phyloP scores from a whole-genome alignment of 1,140 invertebrate species.

The Homarus americanus region DNA sequence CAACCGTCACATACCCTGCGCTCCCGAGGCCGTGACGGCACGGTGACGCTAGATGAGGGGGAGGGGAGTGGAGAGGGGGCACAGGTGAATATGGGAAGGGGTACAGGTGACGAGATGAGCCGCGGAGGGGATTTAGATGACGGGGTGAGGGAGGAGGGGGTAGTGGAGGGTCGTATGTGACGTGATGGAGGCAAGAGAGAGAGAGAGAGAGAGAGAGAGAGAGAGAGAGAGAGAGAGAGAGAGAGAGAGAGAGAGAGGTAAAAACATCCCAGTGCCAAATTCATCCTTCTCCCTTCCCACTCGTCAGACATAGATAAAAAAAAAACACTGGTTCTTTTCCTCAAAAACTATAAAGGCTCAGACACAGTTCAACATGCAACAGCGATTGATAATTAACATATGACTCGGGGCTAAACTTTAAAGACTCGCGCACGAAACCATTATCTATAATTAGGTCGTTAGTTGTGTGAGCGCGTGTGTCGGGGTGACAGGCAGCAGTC shows the following conservation, averaged over 20 bases:
- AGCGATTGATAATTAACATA: constrained; percentile 31
- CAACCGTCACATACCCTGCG: neutral
- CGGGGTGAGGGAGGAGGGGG: no score
- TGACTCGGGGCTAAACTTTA: neutral
- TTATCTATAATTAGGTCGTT: constrained; percentile 43
- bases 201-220: constrained; percentile 38
- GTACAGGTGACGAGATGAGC: neutral
- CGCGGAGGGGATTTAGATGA: no score
- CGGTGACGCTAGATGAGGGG: neutral
- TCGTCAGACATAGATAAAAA: neutral
- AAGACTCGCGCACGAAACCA: constrained; percentile 21
- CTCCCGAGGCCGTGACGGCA: neutral
- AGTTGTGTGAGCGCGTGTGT: neutral
- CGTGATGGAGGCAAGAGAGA: neutral
- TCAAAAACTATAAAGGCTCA: neutral
- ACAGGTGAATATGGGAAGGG: neutral
- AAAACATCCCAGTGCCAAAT: neutral
- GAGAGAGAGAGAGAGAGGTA: constrained; percentile 15
- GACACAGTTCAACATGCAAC: neutral
- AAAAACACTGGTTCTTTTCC: constrained; percentile 2
- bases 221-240: constrained; percentile 43
- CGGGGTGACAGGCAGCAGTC: neutral
- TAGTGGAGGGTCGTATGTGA: neutral
- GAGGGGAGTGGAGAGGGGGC: neutral
- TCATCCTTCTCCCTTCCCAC: neutral